Evolutionary conservation across 2,888 invertebrate genomes (phyloP).

Genomic region (Thelaira solivaga): DNA sequence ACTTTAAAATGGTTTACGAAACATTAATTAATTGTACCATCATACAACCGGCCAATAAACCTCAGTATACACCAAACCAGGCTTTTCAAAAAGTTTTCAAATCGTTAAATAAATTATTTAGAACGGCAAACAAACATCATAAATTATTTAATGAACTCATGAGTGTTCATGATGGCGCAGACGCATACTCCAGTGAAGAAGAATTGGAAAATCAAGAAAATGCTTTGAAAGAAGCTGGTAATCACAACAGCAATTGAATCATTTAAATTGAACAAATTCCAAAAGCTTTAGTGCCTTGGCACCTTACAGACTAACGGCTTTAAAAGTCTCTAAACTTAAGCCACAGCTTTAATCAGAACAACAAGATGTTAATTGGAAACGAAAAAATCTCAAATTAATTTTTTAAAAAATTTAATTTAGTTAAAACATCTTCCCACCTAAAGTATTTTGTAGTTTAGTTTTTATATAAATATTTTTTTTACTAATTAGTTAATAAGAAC

Average conservation of each 20-base stretch:
- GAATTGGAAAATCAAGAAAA: conserved; percentile 54
- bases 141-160: conserved; percentile 38
- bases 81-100: conserved; percentile 67
- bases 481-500: too few relatives aligned
- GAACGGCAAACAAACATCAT: conserved; percentile 35
- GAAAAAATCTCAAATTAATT: too few relatives aligned
- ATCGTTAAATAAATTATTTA: conserved; percentile 66
- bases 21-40: conserved; percentile 62
- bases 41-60: conserved; percentile 60
- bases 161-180: neutral
- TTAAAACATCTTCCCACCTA: too few relatives aligned
- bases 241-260: neutral
- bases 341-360: conserved; percentile 44
- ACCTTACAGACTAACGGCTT: conserved; percentile 36
- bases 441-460: too few relatives aligned
- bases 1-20: conserved; percentile 68
- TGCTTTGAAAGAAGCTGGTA: conserved; percentile 44
- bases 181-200: conserved; percentile 35
- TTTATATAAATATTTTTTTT: too few relatives aligned
- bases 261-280: too few relatives aligned
- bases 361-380: too few relatives aligned
- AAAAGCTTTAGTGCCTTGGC: neutral
- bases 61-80: conserved; percentile 63
- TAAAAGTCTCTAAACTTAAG: conserved; percentile 39
- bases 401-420: too few relatives aligned